These are phyloP conservation scores for Lagodon rhomboides DNA, from an alignment of 2,797 vertebrate species.

Conservation along the genomic window DNA sequence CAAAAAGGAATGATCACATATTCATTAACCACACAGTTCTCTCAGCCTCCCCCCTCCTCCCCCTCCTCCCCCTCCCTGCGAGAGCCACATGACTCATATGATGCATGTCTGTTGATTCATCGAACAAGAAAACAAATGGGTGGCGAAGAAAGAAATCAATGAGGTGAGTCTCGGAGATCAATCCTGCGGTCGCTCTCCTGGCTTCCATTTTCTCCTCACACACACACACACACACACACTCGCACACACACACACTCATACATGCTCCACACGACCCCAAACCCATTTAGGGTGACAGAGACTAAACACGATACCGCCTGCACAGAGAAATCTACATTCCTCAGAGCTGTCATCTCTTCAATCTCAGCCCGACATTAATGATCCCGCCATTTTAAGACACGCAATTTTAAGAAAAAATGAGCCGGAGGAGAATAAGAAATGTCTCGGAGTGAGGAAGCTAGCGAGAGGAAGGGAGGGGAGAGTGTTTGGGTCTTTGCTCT, in stretches of 20 bases:
- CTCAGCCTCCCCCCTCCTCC: neutral
- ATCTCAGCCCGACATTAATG: constrained; percentile 76
- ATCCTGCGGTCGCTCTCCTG: constrained; percentile 53
- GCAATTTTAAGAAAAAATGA: constrained; percentile 75
- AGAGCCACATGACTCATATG: constrained; percentile 45
- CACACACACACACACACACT: constrained; percentile 15
- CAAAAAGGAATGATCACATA: neutral
- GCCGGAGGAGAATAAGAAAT: constrained; percentile 46
- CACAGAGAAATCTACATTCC: constrained; percentile 71
- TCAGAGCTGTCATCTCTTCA: constrained; percentile 76
- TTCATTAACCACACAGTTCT: constrained; percentile 33
- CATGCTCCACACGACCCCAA: constrained; percentile 39
- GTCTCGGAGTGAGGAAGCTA: constrained; percentile 21
- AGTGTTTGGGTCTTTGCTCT: constrained; percentile 49
- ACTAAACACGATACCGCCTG: constrained; percentile 71
- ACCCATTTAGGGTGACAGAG: constrained; percentile 73
- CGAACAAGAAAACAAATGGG: constrained; percentile 67
- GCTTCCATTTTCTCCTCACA: constrained; percentile 50
- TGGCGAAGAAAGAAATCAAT: constrained; percentile 69
- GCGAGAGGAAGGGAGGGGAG: neutral
- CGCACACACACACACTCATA: neutral
- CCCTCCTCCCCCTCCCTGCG: neutral
- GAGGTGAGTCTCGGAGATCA: constrained; percentile 67
- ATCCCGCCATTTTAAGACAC: constrained; percentile 73
- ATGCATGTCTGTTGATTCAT: constrained; percentile 55